Evolutionary conservation across 2,888 invertebrate species (phyloP).

Genomic region (Lagria hirta): DNA sequence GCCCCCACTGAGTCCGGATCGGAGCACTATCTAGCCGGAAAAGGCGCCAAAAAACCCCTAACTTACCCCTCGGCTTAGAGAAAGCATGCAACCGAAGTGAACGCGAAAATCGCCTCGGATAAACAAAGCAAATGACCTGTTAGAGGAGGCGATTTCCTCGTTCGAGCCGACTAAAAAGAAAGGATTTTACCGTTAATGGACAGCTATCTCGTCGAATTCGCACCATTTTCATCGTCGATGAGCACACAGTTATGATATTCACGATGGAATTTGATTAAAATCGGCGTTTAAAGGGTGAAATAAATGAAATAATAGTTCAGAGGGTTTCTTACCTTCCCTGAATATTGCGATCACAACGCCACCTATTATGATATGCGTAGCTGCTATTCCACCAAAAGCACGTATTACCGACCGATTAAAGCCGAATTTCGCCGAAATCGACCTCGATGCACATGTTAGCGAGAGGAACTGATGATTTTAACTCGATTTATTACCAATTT

Average conservation of each 20-base stretch:
- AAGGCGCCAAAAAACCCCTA: too few relatives aligned
- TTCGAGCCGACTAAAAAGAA: conserved; percentile 35
- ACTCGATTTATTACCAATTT: conserved; percentile 40
- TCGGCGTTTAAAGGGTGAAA: conserved; percentile 42
- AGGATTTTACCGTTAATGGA: too few relatives aligned
- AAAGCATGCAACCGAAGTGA: too few relatives aligned
- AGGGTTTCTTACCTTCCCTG: conserved; percentile 56
- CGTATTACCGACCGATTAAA: conserved; percentile 49
- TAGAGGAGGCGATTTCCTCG: conserved; percentile 51
- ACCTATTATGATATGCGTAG: conserved; percentile 55
- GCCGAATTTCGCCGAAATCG: conserved; percentile 39
- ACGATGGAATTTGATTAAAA: too few relatives aligned
- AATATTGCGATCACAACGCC: conserved; percentile 53
- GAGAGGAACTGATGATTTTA: conserved; percentile 46
- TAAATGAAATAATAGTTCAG: conserved; percentile 48
- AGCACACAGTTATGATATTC: too few relatives aligned
- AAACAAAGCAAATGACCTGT: conserved; percentile 57
- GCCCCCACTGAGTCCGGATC: too few relatives aligned
- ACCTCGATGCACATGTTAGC: conserved; percentile 48
- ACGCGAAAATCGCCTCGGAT: conserved; percentile 45
- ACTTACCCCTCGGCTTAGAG: conserved; percentile 25
- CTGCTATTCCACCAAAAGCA: conserved; percentile 53
- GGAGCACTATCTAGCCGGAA: too few relatives aligned
- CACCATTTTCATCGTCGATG: too few relatives aligned
- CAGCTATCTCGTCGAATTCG: too few relatives aligned